Conservation (phyloP, 2,797 vertebrate genomes). For the Sylvilagus floridanus region DNA sequence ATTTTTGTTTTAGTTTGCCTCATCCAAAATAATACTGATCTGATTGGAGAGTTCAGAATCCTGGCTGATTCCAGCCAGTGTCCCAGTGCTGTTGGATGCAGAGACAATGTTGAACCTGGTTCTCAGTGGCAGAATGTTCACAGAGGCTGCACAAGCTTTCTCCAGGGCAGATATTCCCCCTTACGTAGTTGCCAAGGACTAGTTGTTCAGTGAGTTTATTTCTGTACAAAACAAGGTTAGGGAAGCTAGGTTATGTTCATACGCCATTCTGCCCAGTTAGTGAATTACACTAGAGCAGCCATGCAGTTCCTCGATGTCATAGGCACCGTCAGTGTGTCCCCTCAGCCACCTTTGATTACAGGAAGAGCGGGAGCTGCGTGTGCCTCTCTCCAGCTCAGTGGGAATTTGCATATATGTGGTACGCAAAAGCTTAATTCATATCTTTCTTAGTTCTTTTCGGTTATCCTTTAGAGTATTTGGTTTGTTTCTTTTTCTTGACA, state of each 20-base stretch:
- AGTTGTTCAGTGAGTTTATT: background rate
- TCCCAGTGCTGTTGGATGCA: background rate
- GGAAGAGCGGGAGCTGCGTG: background rate
- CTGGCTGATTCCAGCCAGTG: background rate
- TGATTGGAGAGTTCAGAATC: slow-evolving; percentile 29
- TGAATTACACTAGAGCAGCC: background rate
- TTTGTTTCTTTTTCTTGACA: slow-evolving; percentile 16
- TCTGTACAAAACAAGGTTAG: background rate
- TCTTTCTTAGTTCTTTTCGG: background rate
- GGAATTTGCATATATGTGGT: background rate
- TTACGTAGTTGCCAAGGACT: background rate
- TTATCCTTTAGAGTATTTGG: slow-evolving; percentile 32
- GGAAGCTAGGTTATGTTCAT: background rate
- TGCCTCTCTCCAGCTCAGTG: background rate
- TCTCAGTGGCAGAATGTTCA: background rate
- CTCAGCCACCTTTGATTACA: background rate
- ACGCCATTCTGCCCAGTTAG: slow-evolving; percentile 8
- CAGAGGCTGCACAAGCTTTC: background rate
- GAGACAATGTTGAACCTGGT: background rate
- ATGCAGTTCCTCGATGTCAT: background rate
- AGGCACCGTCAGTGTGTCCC: background rate
- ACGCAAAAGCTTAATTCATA: background rate
- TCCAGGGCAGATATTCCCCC: background rate
- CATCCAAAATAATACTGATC: background rate
- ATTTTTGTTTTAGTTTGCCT: background rate